These are phyloP conservation scores for Agrilus mali DNA, from an alignment of 2,888 invertebrate species.

Conservation along the genomic window DNA sequence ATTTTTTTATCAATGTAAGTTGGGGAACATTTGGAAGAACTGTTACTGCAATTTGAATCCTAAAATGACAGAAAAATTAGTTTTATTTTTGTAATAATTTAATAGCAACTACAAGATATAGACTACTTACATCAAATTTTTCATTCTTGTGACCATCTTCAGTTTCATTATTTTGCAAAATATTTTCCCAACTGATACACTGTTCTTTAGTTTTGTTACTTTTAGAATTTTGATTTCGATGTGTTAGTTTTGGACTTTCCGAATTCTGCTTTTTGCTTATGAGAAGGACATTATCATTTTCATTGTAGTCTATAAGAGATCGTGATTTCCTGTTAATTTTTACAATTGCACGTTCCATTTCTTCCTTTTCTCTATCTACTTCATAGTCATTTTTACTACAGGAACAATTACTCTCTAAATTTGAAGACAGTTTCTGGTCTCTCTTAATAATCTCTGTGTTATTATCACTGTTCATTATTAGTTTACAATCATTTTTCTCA, in stretches of 20 bases:
- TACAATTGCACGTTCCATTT: slow-evolving; percentile 28
- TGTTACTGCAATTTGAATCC: too few relatives aligned
- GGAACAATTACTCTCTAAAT: too few relatives aligned
- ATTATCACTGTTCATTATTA: too few relatives aligned
- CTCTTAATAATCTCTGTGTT: too few relatives aligned
- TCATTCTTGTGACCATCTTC: slow-evolving; percentile 3
- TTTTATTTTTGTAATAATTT: too few relatives aligned
- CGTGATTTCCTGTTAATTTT: slow-evolving; percentile 28
- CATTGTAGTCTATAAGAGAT: slow-evolving; percentile 27
- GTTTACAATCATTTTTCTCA: too few relatives aligned
- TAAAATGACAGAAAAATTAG: too few relatives aligned
- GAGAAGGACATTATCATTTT: slow-evolving; percentile 20
- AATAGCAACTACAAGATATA: too few relatives aligned
- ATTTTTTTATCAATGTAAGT: slow-evolving; percentile 10
- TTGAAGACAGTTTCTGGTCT: too few relatives aligned
- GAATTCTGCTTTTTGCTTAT: slow-evolving; percentile 12
- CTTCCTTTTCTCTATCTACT: slow-evolving; percentile 26
- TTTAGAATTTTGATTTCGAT: slow-evolving; percentile 2
- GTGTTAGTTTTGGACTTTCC: slow-evolving; percentile 8
- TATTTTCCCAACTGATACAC: not conserved
- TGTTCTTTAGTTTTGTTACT: not conserved
- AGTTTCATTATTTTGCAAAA: not conserved
- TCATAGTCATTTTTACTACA: slow-evolving; percentile 19
- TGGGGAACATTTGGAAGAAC: too few relatives aligned
- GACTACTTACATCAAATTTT: too few relatives aligned